These are phyloP conservation scores for Xestia ashworthii DNA, from an alignment of 2,888 invertebrate species.

Conservation along the genomic window DNA sequence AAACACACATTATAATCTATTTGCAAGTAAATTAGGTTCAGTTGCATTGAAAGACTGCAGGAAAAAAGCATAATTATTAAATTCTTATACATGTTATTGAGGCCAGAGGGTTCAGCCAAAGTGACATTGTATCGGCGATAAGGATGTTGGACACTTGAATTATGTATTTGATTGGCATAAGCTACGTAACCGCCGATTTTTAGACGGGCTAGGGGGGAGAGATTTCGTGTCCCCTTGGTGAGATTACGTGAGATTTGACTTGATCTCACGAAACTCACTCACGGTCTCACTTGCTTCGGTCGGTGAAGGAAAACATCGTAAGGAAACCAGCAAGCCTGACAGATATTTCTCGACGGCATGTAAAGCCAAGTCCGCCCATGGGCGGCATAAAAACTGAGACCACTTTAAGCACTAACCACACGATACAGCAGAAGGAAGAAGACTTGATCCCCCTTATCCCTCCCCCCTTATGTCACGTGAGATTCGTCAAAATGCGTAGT, in stretches of 20 bases:
- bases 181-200: not conserved
- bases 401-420: too few relatives aligned
- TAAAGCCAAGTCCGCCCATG: too few relatives aligned
- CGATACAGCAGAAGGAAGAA: too few relatives aligned
- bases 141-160: not conserved
- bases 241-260: not conserved
- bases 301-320: too few relatives aligned
- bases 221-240: not conserved
- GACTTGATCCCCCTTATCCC: not conserved
- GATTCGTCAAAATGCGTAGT: not conserved
- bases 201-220: not conserved
- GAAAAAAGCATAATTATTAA: not conserved
- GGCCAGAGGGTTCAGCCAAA: not conserved
- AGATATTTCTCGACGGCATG: too few relatives aligned
- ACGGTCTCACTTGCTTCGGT: too few relatives aligned
- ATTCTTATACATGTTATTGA: not conserved
- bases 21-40: slow-evolving; percentile 28
- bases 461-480: not conserved
- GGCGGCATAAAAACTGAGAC: too few relatives aligned
- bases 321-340: too few relatives aligned
- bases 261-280: not conserved
- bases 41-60: not conserved
- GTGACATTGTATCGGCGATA: not conserved
- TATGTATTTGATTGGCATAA: not conserved
- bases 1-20: slow-evolving; percentile 22